These are phyloP conservation scores for Cremastobaeus sp. DNA, from an alignment of 2,888 invertebrate genomes.

Conservation along the genomic window DNA sequence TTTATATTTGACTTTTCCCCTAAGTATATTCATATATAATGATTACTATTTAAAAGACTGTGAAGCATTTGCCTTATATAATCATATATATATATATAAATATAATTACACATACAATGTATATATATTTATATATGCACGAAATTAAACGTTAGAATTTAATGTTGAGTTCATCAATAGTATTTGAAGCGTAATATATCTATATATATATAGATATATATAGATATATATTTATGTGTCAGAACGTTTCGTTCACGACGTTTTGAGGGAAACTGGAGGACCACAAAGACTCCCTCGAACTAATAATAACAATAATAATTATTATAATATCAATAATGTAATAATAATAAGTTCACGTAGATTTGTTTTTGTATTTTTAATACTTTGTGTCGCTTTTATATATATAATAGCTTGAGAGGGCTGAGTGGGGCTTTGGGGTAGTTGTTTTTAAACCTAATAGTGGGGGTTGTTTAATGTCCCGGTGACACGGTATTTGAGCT, in stretches of 20 bases:
- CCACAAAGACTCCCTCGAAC: constrained; percentile 53
- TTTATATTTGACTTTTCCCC: constrained; percentile 14
- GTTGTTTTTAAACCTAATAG: constrained; percentile 57
- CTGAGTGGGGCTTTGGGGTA: constrained; percentile 59
- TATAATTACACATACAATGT: neutral
- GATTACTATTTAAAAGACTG: too few species aligned
- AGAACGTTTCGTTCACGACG: constrained; percentile 52
- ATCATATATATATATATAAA: constrained; percentile 28
- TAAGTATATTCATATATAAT: constrained; percentile 31
- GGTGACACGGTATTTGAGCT: constrained; percentile 73
- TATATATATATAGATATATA: constrained; percentile 12
- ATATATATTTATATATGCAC: constrained; percentile 29
- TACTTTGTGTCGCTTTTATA: constrained; percentile 63
- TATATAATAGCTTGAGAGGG: constrained; percentile 62
- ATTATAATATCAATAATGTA: constrained; percentile 54
- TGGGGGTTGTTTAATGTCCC: constrained; percentile 39
- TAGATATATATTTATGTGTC: too few species aligned
- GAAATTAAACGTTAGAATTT: constrained; percentile 32
- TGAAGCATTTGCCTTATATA: too few species aligned
- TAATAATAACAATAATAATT: constrained; percentile 55
- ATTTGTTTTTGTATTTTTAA: constrained; percentile 59
- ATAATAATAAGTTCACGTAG: constrained; percentile 64
- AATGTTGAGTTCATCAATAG: constrained; percentile 40
- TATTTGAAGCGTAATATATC: constrained; percentile 40
- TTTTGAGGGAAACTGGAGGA: constrained; percentile 56